phyloP scores from a whole-genome alignment of 1,140 invertebrate genomes.

The Drosophila saltans region DNA sequence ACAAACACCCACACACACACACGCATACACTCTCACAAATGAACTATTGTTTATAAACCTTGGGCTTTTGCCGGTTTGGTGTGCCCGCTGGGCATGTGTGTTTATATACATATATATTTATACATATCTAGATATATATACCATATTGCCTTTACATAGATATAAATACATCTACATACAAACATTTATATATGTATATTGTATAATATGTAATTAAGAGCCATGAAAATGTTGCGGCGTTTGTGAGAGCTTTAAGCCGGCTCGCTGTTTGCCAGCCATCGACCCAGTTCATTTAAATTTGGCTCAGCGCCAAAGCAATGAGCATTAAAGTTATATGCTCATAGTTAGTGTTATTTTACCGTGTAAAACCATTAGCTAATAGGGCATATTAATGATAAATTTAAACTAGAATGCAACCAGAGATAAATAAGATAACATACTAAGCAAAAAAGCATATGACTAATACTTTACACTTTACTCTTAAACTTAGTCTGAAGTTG shows the following conservation, averaged over 20 bases:
- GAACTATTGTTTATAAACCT: slow-evolving; percentile 75
- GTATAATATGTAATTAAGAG: slow-evolving; percentile 56
- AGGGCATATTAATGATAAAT: not conserved
- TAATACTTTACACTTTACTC: no score
- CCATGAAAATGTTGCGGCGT: slow-evolving; percentile 32
- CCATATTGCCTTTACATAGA: slow-evolving; percentile 8
- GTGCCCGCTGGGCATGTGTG: slow-evolving; percentile 1
- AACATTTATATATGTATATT: no score
- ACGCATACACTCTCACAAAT: slow-evolving; percentile 44
- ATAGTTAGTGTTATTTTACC: slow-evolving; percentile 42
- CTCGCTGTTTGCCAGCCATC: slow-evolving; percentile 13
- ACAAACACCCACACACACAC: slow-evolving; percentile 1
- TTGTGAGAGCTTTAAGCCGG: not conserved
- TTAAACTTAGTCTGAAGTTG: no score
- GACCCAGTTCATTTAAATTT: slow-evolving; percentile 78
- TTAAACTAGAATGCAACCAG: no score
- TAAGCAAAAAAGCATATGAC: no score
- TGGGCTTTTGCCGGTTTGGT: slow-evolving; percentile 15
- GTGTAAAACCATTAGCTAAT: not conserved
- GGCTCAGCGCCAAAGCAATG: slow-evolving; percentile 70
- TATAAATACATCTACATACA: slow-evolving; percentile 8
- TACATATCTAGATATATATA: slow-evolving; percentile 10
- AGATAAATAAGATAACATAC: no score
- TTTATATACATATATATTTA: not conserved
- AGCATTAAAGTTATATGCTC: slow-evolving; percentile 74